phyloP scores from a whole-genome alignment of 2,888 invertebrate species.

The Lycaena phlaeas region DNA sequence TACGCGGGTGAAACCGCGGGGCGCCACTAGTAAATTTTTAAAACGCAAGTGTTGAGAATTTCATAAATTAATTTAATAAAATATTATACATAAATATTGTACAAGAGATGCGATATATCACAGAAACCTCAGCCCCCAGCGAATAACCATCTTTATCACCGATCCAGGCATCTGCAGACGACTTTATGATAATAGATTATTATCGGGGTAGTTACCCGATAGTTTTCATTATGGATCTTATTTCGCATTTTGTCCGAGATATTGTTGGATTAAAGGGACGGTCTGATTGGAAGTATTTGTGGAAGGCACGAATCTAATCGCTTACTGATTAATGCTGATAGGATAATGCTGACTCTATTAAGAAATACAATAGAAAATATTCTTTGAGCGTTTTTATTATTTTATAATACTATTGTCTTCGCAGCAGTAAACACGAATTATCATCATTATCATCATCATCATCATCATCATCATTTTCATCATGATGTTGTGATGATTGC shows the following conservation, averaged over 20 bases:
- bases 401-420: no score
- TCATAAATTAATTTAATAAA: no score
- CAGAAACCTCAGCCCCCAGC: constrained; percentile 6
- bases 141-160: constrained; percentile 19
- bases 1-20: no score
- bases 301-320: constrained; percentile 26
- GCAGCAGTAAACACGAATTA: no score
- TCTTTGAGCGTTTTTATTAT: no score
- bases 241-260: constrained; percentile 26
- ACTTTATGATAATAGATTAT: constrained; percentile 31
- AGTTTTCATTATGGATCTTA: constrained; percentile 31
- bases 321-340: constrained; percentile 29
- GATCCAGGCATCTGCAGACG: constrained; percentile 24
- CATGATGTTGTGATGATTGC: no score
- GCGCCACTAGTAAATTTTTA: no score
- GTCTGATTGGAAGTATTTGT: constrained; percentile 30
- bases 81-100: no score
- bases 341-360: background rate
- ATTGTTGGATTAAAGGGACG: constrained; percentile 24
- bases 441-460: no score
- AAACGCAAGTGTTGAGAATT: no score
- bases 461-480: no score
- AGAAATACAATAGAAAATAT: no score
- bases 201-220: constrained; percentile 24
- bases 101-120: background rate